Percentiles rank a stretch among this genome's conserved stretches.
These are phyloP conservation scores for Peromyscus aztecus DNA, from an alignment of 2,797 vertebrate genomes.

Conservation along the genomic window DNA sequence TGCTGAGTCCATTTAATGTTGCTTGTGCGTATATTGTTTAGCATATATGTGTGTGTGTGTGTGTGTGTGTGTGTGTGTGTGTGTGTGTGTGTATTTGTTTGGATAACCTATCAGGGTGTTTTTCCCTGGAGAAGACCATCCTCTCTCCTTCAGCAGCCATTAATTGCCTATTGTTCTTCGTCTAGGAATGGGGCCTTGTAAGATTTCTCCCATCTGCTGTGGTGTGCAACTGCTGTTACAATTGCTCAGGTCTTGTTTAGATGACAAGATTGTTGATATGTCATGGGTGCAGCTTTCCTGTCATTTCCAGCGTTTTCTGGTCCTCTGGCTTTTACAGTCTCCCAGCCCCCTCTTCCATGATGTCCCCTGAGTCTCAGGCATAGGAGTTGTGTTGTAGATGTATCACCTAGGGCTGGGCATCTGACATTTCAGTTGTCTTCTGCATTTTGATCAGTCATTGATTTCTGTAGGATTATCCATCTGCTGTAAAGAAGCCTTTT, in stretches of 20 bases:
- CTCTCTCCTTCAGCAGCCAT: not conserved
- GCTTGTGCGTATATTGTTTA: not conserved
- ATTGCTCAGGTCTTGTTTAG: not conserved
- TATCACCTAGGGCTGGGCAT: not conserved
- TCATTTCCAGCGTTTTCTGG: too few species aligned
- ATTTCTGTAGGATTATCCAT: not conserved
- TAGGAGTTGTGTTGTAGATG: not conserved
- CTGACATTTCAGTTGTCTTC: not conserved
- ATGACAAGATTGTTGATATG: not conserved
- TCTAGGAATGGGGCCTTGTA: not conserved
- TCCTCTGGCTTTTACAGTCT: not conserved
- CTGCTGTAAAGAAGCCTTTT: not conserved
- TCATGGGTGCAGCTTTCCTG: not conserved
- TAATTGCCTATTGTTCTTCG: not conserved
- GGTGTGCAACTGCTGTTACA: not conserved
- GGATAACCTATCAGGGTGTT: not conserved
- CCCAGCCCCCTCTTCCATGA: not conserved
- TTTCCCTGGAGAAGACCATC: not conserved
- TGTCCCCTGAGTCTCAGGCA: not conserved
- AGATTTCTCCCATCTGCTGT: not conserved
- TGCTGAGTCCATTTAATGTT: not conserved
- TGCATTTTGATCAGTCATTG: not conserved
- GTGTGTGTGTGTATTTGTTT: too few species aligned
- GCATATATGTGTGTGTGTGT: too few species aligned
- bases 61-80: too few species aligned